Evolutionary conservation across 2,888 invertebrate species (phyloP).

Genomic region (Apodemia duryi): DNA sequence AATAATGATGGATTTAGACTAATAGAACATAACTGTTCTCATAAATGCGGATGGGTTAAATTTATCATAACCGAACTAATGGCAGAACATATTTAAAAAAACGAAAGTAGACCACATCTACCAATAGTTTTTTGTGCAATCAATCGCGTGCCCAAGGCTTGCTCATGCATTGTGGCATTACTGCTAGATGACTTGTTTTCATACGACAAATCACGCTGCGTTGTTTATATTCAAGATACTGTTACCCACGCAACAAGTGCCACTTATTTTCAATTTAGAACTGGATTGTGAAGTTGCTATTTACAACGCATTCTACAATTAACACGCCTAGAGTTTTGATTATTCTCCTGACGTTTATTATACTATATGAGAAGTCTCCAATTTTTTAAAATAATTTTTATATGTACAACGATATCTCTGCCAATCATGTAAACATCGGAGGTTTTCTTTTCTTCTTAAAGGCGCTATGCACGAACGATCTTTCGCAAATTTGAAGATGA

Average conservation of each 20-base stretch:
- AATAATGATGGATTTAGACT: background rate
- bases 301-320: background rate
- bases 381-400: no score
- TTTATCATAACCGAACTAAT: background rate
- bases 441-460: no score
- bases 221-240: conserved; percentile 21
- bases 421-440: no score
- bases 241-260: conserved; percentile 28
- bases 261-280: conserved; percentile 3
- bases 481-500: no score
- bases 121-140: conserved; percentile 17
- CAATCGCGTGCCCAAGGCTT: conserved; percentile 20
- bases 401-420: no score
- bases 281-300: conserved; percentile 6
- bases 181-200: conserved; percentile 17
- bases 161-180: conserved; percentile 18
- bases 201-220: conserved; percentile 26
- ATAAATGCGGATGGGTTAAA: background rate
- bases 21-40: background rate
- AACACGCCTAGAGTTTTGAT: no score
- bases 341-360: no score
- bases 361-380: no score
- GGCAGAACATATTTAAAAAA: background rate
- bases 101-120: conserved; percentile 11
- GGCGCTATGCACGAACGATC: no score